These are phyloP conservation scores for Punctoribates punctum DNA, from an alignment of 2,888 invertebrate species.

Conservation along the genomic window DNA sequence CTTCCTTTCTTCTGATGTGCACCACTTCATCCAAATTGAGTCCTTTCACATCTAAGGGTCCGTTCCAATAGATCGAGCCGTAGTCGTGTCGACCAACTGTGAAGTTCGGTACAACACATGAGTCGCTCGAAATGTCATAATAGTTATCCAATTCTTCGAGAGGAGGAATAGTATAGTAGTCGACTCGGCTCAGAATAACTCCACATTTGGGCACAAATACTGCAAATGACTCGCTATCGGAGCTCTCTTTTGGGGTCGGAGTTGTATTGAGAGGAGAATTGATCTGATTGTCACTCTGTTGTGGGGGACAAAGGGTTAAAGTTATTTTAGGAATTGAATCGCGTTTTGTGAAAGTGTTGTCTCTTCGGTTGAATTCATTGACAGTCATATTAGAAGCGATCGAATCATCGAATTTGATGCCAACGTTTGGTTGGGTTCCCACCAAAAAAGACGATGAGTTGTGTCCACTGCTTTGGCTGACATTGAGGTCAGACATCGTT, in stretches of 20 bases:
- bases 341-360: background rate
- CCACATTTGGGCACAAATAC: slow-evolving; percentile 43
- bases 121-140: slow-evolving; percentile 66
- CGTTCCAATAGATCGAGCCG: slow-evolving; percentile 82
- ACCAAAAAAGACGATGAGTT: background rate
- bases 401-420: background rate
- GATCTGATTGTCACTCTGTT: background rate
- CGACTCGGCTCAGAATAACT: slow-evolving; percentile 64
- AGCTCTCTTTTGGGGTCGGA: background rate
- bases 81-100: slow-evolving; percentile 84
- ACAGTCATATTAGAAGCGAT: background rate
- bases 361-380: slow-evolving; percentile 1
- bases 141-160: slow-evolving; percentile 72
- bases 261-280: background rate
- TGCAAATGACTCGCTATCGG: background rate
- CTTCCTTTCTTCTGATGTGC: slow-evolving; percentile 87
- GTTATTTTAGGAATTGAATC: background rate
- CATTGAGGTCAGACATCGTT: background rate
- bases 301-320: slow-evolving; percentile 1
- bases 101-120: slow-evolving; percentile 78
- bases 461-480: background rate
- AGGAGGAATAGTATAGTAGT: slow-evolving; percentile 86
- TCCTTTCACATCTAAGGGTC: slow-evolving; percentile 75
- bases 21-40: slow-evolving; percentile 83
- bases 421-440: background rate